Evolutionary conservation across 2,113 vertebrate genomes (phyloP), one percentile per base, ranked within the genome.

Genomic region (Malaclemys terrapin): DNA sequence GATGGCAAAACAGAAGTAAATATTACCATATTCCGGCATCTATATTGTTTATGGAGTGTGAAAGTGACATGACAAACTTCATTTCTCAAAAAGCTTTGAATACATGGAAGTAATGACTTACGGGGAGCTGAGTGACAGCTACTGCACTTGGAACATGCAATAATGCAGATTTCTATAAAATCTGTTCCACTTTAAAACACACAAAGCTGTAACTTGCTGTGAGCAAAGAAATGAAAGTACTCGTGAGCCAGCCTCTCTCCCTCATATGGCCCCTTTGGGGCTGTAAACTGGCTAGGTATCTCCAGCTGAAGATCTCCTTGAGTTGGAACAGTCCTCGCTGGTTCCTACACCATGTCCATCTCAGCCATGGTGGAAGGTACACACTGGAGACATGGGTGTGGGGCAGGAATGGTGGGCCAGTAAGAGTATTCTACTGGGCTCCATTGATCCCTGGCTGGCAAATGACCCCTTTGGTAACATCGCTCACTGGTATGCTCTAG

Each of bases 1-100:
- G 96, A 85, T 93, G 90, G 94, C 62, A 97, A 96, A 95, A 57
- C 78, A 91, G 87, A 93, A 89, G 91, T 95, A 97, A 97, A 96
- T 89, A 95, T 88, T 93, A 47, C 72, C 75, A 50, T 80, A 50
- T 95, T 91, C 87, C 65, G 91, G 62, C 25, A 35, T 78, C 85
- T 84, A 0, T 82, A 47, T 49, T 95, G 90, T 90, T 96, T 56
- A 38, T 91, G 84, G 93, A 91, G 87, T 0, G 1, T 96, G 69
- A 82, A 95, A 86, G 56, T 78, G 91, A 92, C 78, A 89, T 50
- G 90, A 89, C 72, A 94, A 47, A 91, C 72, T 84, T 89, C 91
- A 86, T 84, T 47, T 97, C 93, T 94, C 94, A 93, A 92, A 93
- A 53, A 57, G 84, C 90, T 93, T 89, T 56, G 91, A 93, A 49